Conservation (phyloP, 1,140 invertebrate genomes). For the Helicoverpa zea region DNA sequence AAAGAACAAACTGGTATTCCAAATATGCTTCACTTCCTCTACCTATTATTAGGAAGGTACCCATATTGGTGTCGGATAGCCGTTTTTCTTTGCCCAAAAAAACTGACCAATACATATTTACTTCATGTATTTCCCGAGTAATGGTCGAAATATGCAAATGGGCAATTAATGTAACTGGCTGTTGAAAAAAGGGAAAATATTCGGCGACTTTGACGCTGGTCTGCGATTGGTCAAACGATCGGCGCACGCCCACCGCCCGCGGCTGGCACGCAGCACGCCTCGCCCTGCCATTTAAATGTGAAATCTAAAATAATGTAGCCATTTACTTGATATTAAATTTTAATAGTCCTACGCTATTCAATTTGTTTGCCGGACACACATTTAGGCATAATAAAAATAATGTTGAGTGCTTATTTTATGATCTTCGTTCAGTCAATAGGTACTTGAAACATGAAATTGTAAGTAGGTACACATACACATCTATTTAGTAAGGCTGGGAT, state of each 20-base stretch:
- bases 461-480: no score
- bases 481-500: no score
- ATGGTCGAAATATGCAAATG: conserved; percentile 75
- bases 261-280: conserved; percentile 66
- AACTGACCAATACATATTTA: conserved; percentile 9
- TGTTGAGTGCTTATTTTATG: no score
- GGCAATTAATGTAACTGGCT: conserved; percentile 70
- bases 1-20: no score
- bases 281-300: conserved; percentile 65
- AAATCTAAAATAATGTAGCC: conserved; percentile 46
- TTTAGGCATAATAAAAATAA: not conserved
- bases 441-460: no score
- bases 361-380: not conserved
- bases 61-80: not conserved
- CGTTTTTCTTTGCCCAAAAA: not conserved
- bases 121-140: conserved; percentile 55
- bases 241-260: conserved; percentile 74
- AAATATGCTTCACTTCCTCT: no score
- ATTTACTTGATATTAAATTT: conserved; percentile 21
- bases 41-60: no score
- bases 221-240: conserved; percentile 65
- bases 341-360: conserved; percentile 25
- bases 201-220: conserved; percentile 59
- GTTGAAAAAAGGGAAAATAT: conserved; percentile 71
- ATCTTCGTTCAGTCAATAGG: no score